Conservation (phyloP, 2,113 vertebrate species). For the Coryphaenoides rupestris region DNA sequence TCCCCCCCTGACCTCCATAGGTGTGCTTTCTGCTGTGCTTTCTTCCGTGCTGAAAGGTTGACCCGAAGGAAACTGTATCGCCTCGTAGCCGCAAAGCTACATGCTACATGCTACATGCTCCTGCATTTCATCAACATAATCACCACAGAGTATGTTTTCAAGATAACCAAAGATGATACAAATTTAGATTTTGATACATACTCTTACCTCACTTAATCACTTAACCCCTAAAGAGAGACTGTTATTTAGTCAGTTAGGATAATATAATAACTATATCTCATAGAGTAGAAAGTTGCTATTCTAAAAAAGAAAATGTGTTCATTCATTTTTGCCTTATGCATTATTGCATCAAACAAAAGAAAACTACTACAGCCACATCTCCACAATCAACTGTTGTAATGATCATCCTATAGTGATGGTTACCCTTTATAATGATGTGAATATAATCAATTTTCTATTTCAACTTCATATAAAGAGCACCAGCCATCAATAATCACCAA, state of each 20-base stretch:
- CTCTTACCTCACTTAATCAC: constrained; percentile 33
- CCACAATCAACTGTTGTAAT: constrained; percentile 28
- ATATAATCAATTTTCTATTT: not conserved
- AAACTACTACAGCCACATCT: constrained; percentile 27
- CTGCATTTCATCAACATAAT: constrained; percentile 14
- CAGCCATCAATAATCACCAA: not conserved
- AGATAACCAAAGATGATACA: constrained; percentile 60
- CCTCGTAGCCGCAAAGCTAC: constrained; percentile 53
- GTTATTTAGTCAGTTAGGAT: constrained; percentile 29
- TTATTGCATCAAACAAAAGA: constrained; percentile 37
- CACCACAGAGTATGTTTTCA: constrained; percentile 26
- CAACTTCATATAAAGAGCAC: not conserved
- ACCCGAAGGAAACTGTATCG: constrained; percentile 56
- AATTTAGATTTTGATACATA: constrained; percentile 50
- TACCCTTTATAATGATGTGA: constrained; percentile 26
- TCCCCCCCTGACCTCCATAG: too few species aligned
- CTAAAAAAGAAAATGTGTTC: constrained; percentile 15
- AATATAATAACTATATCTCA: not conserved
- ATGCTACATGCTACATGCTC: not conserved
- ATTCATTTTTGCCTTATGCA: constrained; percentile 52
- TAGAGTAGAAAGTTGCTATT: not conserved
- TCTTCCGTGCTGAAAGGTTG: constrained; percentile 84
- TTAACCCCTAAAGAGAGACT: constrained; percentile 45
- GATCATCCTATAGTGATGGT: not conserved
- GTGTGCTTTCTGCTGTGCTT: constrained; percentile 90